Evolutionary conservation across 2,113 vertebrate genomes (phyloP), one percentile per base, ranked within the genome.

Genomic region (Catharus fuscescens): DNA sequence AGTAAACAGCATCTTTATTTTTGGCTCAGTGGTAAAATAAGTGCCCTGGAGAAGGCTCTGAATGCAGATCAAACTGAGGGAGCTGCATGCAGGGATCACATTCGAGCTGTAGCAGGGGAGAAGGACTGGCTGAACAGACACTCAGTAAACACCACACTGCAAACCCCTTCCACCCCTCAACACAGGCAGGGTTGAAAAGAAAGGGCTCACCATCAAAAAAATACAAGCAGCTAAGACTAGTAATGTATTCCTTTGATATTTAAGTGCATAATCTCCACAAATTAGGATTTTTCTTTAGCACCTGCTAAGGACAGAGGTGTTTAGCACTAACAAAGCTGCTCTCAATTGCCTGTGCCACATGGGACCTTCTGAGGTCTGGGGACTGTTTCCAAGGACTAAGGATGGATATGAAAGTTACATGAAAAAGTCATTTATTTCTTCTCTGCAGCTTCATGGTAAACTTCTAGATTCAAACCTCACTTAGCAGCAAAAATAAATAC

Each of bases 181-280:
- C 23, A 96, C 32, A 59, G 60, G 17, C 28, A 34, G 2, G 18
- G 52, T 7, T 91, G 34, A 59, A 85, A 74, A 87, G 20, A 79
- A 48, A 31, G 56, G 60, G 65, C 32, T 88, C 86, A 80, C 64
- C 77, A 50, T 53, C 67, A 96, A 90, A 88, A 84, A 81, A 95
- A 79, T 42, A 87, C 19, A 78, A 52, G 78, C 64, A 94, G 38
- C 66, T 92, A 73, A 87, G 18, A 56, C 16, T 28, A 54, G 12
- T 26, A 69, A 38, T 18, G 26, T 26, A 19, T 47, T 64, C 24
- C 20, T 93, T 38, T 64, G 18, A 61, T 44, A 29, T 52, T 62
- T 56, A 69, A 34, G 7, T 14, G n/a, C 7, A 11, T 31, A 10
- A 70, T 45, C 77, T 42, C 60, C 34, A 96, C 50, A 92, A 70